Evolutionary conservation across 2,113 vertebrate species (phyloP).

Genomic region (Urocitellus parryii): DNA sequence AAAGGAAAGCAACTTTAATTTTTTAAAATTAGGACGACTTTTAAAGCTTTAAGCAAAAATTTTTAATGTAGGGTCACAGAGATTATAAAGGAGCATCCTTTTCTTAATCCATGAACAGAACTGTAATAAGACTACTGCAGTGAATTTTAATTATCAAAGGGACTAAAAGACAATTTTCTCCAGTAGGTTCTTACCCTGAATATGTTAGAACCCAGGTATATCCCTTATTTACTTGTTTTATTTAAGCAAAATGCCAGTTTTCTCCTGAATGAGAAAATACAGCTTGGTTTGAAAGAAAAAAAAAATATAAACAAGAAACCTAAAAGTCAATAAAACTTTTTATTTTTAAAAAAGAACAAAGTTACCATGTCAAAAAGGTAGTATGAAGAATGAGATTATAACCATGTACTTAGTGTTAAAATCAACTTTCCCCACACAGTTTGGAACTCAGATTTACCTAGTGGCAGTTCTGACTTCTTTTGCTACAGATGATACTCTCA

Average conservation of each 20-base stretch:
- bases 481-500: conserved; percentile 18
- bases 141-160: neutral
- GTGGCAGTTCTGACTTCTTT: neutral
- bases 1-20: neutral
- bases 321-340: neutral
- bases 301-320: neutral
- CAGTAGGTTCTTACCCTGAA: neutral
- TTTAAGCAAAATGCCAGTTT: neutral
- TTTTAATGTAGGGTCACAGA: neutral
- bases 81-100: neutral
- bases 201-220: conserved; percentile 5
- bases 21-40: neutral
- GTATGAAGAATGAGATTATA: neutral
- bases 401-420: neutral
- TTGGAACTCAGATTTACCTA: neutral
- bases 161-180: neutral
- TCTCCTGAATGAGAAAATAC: neutral
- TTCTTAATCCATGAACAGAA: neutral
- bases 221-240: neutral
- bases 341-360: neutral
- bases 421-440: neutral
- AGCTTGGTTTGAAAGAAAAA: neutral
- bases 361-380: neutral
- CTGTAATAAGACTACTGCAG: neutral
- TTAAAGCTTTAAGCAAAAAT: conserved; percentile 38